Base-by-base conservation (phyloP, 2,113 vertebrate genomes). In the Aviceda subcristata region DNA sequence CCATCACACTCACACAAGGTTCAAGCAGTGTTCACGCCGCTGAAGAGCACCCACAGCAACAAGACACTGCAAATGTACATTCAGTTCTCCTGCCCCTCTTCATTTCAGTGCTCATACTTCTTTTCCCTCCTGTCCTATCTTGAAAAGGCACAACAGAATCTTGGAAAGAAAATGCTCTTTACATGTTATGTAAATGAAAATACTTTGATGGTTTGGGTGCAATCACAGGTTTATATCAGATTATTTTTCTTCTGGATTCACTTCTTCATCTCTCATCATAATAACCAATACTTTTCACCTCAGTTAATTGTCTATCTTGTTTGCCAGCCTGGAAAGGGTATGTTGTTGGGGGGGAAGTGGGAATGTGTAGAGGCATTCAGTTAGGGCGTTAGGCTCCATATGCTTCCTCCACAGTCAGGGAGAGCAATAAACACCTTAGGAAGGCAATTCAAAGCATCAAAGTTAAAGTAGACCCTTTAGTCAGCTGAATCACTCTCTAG, bases 381-480 rank as follows among this genome's bases (percentile, higher is more conserved):
- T 51, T 74, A 51, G 60, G 82, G 51, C 3, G 1, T 84, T 64
- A 48, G 43, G 34, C 60, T 87, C 83, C 68, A 39, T 51, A 34
- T 87, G 73, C 51, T 94, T 94, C 80, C 80, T 75, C n/a, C 72
- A 5, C 15, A 39, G 64, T 78, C 80, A 91, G 21, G 10, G 84
- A 75, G 77, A 85, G 80, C 84, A 85, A 81, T 87, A 92, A 96
- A 91, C 93, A 85, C 80, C 64, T 87, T 64, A 78, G 56, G 46
- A 87, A 91, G 43, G 80, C 56, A 84, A 82, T 87, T 81, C 89
- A 84, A 88, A 74, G 15, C 50, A 92, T 50, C 24, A 67, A 16
- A 89, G 59, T 50, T 81, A 77, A 92, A 92, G 76, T 1, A 92
- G 48, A 53, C 7, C 41, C 41, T 79, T 86, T 8, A 73, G 60